Evolutionary conservation across 2,888 invertebrate species (phyloP).

Genomic region (Petrolisthes manimaculis): DNA sequence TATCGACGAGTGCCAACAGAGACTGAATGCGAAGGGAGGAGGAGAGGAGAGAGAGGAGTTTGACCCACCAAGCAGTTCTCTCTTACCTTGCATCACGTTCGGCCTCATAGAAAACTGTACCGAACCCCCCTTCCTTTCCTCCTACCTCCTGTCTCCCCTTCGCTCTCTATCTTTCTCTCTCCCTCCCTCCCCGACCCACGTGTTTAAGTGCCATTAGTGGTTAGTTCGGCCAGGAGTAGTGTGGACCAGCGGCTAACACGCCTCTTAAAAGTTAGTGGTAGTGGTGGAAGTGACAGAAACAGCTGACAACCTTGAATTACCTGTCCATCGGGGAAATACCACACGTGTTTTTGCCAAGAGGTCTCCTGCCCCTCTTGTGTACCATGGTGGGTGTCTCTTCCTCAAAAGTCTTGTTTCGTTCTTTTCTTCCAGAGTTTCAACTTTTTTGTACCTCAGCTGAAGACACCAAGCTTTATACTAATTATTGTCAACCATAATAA

Average conservation of each 20-base stretch:
- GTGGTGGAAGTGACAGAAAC: slow-evolving; percentile 18
- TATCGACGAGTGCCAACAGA: neutral
- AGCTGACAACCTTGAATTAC: neutral
- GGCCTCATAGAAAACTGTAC: slow-evolving; percentile 53
- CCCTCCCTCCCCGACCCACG: slow-evolving; percentile 38
- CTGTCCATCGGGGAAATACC: slow-evolving; percentile 5
- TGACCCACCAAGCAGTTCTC: slow-evolving; percentile 50
- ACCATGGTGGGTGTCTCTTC: slow-evolving; percentile 6
- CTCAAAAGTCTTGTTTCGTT: neutral
- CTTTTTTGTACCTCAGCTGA: neutral
- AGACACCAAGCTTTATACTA: too few species aligned
- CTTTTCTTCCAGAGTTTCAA: neutral
- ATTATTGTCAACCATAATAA: too few species aligned
- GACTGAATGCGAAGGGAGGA: slow-evolving; percentile 20
- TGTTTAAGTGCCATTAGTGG: slow-evolving; percentile 55
- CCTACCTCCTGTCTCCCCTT: neutral
- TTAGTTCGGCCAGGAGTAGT: slow-evolving; percentile 38
- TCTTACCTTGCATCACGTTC: slow-evolving; percentile 30
- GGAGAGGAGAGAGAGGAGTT: slow-evolving; percentile 20
- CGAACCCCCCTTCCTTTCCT: slow-evolving; percentile 2
- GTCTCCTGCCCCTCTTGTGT: neutral
- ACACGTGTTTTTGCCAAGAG: neutral
- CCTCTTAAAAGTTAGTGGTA: slow-evolving; percentile 18
- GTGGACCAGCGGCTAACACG: slow-evolving; percentile 17
- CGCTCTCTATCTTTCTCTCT: neutral